A percentile compares a stretch with the other conserved stretches of the same genome.
Evolutionary conservation across 2,888 invertebrate genomes (phyloP).

Genomic region (Meiosimyza platycephala): DNA sequence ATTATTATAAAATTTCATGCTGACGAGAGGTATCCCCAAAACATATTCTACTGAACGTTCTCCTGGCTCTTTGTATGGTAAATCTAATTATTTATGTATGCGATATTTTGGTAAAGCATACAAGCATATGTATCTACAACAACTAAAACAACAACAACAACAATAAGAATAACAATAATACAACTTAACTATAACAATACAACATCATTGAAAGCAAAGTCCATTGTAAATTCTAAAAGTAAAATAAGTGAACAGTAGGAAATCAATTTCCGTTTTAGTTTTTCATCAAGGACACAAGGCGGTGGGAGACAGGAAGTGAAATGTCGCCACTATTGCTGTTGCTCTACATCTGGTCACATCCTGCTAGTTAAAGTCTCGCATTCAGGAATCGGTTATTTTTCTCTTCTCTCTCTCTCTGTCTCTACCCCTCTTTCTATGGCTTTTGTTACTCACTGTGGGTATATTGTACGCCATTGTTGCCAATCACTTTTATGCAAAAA

Average conservation of each 20-base stretch:
- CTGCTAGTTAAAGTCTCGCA: no score
- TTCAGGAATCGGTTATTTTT: background rate
- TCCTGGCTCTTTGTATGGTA: no score
- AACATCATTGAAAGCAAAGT: constrained; percentile 41
- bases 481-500: constrained; percentile 5
- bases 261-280: constrained; percentile 43
- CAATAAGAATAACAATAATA: background rate
- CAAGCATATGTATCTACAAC: no score
- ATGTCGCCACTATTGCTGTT: no score
- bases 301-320: background rate
- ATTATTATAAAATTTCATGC: no score
- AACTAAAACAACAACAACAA: background rate
- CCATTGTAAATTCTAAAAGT: constrained; percentile 3
- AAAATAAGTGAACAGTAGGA: constrained; percentile 36
- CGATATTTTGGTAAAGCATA: no score
- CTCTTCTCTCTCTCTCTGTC: no score
- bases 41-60: no score
- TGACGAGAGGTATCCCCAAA: no score
- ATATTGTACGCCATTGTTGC: no score
- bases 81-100: no score
- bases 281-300: background rate
- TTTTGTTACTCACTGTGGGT: background rate
- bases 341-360: no score
- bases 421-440: background rate
- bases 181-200: background rate